A percentile compares a stretch with the other conserved stretches of the same genome.
phyloP scores from a whole-genome alignment of 2,888 invertebrate genomes.

The Aleiodes alternator region DNA sequence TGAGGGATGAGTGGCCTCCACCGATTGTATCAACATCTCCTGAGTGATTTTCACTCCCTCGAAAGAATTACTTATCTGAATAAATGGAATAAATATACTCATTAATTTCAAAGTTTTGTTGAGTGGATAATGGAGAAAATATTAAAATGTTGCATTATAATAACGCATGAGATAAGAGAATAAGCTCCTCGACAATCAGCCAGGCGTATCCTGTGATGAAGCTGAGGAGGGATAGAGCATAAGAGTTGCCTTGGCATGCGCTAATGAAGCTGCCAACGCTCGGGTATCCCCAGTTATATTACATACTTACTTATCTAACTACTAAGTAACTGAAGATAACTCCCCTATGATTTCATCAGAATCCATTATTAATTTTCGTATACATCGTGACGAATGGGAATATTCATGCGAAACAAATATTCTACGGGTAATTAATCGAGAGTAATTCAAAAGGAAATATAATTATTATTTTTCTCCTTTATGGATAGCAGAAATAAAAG shows the following conservation, averaged over 20 bases:
- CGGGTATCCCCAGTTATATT: conserved; percentile 69
- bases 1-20: conserved; percentile 86
- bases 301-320: conserved; percentile 54
- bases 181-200: conserved; percentile 72
- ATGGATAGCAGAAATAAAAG: background rate
- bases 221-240: conserved; percentile 62
- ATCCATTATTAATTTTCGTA: conserved; percentile 34
- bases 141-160: conserved; percentile 64
- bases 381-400: background rate
- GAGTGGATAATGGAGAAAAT: conserved; percentile 48
- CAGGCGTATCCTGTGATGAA: conserved; percentile 70
- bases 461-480: background rate
- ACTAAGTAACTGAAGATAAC: conserved; percentile 48
- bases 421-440: background rate
- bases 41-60: conserved; percentile 75
- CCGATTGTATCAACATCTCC: conserved; percentile 81
- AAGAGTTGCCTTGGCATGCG: conserved; percentile 68
- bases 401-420: conserved; percentile 1
- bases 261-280: conserved; percentile 72
- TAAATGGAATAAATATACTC: conserved; percentile 4
- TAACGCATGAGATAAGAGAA: conserved; percentile 69
- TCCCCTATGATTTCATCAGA: conserved; percentile 36
- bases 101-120: conserved; percentile 26
- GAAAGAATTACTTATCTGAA: conserved; percentile 51
- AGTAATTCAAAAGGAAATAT: background rate